These are phyloP conservation scores for Gobionotothen gibberifrons DNA, from an alignment of 2,797 vertebrate species.

Conservation along the genomic window DNA sequence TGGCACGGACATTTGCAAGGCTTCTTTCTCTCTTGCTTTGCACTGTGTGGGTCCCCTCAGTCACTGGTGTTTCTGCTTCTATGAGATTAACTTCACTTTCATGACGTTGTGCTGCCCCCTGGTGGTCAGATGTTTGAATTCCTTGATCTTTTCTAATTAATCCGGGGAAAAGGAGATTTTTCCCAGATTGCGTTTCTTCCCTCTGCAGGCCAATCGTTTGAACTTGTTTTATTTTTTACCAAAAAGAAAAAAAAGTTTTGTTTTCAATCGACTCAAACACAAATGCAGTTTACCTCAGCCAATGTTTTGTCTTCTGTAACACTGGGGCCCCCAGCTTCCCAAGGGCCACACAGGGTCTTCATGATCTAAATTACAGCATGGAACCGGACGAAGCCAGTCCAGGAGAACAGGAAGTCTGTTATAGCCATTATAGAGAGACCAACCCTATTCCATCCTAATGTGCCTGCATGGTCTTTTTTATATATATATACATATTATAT, in stretches of 20 bases:
- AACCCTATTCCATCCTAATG: constrained; percentile 74
- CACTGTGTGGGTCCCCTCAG: constrained; percentile 41
- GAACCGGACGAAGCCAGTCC: constrained; percentile 15
- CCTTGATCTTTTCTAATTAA: constrained; percentile 6
- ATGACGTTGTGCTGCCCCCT: constrained; percentile 68
- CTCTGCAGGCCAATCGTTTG: constrained; percentile 51
- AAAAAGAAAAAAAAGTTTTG: constrained; percentile 63
- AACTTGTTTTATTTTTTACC: constrained; percentile 51
- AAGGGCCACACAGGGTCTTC: constrained; percentile 11
- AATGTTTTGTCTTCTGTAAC: constrained; percentile 43
- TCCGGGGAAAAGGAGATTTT: neutral
- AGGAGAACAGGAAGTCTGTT: constrained; percentile 37
- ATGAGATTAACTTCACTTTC: constrained; percentile 36
- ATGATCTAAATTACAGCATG: constrained; percentile 34
- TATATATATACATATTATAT: constrained; percentile 20
- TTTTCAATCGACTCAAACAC: constrained; percentile 38
- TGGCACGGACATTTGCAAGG: constrained; percentile 30
- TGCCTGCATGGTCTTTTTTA: constrained; percentile 80
- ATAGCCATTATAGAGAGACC: constrained; percentile 57
- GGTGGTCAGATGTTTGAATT: constrained; percentile 53
- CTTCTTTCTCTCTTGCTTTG: constrained; percentile 47
- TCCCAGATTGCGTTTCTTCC: constrained; percentile 7
- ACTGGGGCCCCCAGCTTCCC: neutral
- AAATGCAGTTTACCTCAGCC: constrained; percentile 70
- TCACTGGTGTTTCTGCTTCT: constrained; percentile 39